These are phyloP conservation scores for Neoseiulus cucumeris DNA, from an alignment of 1,140 invertebrate genomes.

Conservation along the genomic window DNA sequence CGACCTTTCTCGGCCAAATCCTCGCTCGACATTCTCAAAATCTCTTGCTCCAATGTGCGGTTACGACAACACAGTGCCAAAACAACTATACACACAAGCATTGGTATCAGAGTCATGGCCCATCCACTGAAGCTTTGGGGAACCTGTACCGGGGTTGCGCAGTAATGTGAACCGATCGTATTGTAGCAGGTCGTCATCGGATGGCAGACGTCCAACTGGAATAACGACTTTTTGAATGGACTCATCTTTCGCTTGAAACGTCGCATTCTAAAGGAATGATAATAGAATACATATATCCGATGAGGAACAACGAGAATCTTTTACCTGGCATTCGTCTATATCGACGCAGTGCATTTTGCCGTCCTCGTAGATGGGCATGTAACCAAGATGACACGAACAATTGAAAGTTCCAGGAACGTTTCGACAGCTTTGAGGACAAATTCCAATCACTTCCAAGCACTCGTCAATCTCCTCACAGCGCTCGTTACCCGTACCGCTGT, in stretches of 20 bases:
- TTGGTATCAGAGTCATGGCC: neutral
- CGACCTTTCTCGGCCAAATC: neutral
- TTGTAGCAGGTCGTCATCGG: neutral
- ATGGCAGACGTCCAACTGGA: neutral
- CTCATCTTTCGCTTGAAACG: neutral
- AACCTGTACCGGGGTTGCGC: neutral
- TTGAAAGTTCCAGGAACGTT: constrained; percentile 2
- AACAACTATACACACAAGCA: neutral
- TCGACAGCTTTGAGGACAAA: neutral
- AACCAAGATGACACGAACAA: neutral
- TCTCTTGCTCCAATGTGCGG: neutral
- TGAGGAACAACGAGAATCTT: neutral
- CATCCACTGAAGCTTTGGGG: neutral
- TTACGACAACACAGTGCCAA: neutral
- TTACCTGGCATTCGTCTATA: neutral
- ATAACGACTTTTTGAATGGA: neutral
- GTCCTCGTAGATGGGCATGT: neutral
- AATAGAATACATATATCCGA: neutral
- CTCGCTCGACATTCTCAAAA: neutral
- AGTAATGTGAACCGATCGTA: neutral
- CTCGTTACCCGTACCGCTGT: neutral
- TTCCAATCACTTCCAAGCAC: neutral
- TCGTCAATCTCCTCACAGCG: constrained; percentile 7
- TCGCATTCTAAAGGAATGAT: neutral
- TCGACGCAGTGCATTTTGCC: constrained; percentile 1